Percentiles rank a stretch among this genome's conserved stretches.
Conservation (phyloP, 2,888 invertebrate genomes). For the Salpingus planirostris region DNA sequence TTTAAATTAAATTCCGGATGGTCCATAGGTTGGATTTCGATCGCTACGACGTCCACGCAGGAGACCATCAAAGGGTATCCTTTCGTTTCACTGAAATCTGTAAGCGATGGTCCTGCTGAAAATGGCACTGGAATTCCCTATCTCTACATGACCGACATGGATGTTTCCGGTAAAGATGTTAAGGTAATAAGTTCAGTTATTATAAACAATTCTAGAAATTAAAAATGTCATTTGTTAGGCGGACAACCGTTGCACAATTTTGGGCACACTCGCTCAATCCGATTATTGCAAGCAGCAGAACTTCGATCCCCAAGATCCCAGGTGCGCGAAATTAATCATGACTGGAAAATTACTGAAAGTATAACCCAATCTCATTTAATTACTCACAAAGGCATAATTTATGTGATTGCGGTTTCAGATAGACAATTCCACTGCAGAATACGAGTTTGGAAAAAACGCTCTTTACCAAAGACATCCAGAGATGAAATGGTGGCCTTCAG, state of each 20-base stretch:
- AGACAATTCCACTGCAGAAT: slow-evolving; percentile 20
- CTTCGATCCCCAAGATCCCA: slow-evolving; percentile 67
- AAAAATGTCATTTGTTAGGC: slow-evolving; percentile 39
- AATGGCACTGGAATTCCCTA: slow-evolving; percentile 67
- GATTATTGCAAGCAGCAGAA: slow-evolving; percentile 53
- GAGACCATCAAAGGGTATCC: slow-evolving; percentile 55
- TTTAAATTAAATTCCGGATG: background rate
- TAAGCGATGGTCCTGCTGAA: slow-evolving; percentile 58
- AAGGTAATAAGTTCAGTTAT: slow-evolving; percentile 45
- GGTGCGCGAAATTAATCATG: slow-evolving; percentile 64
- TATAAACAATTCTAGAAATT: slow-evolving; percentile 3
- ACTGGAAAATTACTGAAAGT: slow-evolving; percentile 60
- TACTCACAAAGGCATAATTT: slow-evolving; percentile 2
- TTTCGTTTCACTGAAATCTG: slow-evolving; percentile 59
- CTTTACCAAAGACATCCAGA: slow-evolving; percentile 63
- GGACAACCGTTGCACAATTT: slow-evolving; percentile 56
- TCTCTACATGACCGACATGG: slow-evolving; percentile 63
- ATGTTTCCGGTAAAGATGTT: slow-evolving; percentile 59
- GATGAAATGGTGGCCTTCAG: slow-evolving; percentile 58
- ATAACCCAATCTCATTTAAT: slow-evolving; percentile 1
- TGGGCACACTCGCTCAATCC: slow-evolving; percentile 60
- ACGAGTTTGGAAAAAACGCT: slow-evolving; percentile 38
- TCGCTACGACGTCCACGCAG: slow-evolving; percentile 59
- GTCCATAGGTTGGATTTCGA: slow-evolving; percentile 59
- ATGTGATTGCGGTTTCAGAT: slow-evolving; percentile 20